Evolutionary conservation across 2,113 vertebrate species (phyloP), one percentile per base, ranked within the genome.

Genomic region (Helogale parvula): DNA sequence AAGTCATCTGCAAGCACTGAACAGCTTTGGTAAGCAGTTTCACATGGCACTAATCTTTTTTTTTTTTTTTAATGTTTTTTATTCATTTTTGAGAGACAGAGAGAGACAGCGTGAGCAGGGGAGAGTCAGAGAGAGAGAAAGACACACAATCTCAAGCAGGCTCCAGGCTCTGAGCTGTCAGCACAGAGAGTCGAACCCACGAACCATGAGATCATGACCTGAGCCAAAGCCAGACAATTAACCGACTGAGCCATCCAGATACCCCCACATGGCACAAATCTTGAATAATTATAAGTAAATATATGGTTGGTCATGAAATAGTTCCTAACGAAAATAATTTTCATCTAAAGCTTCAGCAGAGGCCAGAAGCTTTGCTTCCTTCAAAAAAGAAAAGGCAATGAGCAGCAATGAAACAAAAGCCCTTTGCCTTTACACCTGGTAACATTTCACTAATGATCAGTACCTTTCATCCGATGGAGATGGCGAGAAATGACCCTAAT

Each of bases 401-500:
- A 63, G 38, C 13, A 77, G 29, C 29, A 87, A 50, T 82, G 13
- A 68, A 82, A 86, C 13, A 45, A 87, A 82, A 93, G 60, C 41
- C 8, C 76, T 29, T 7, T 15, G n/a, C 9, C 23, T 66, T 52
- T 68, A 97, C 15, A 60, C 33, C 52, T 60, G 72, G 29, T 84
- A 88, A 57, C 7, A 88, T 5, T 41, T 69, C 52, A 83, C 21
- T 72, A 69, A 88, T 33, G 21, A 88, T 77, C 9, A 93, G 47
- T 16, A 41, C 86, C 84, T 79, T 63, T 68, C 10, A 71, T 41
- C 63, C 25, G 85, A 33, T 17, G 7, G 16, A 72, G 47, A 57
- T 2, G 50, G 50, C 69, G 23, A 92, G 82, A 93, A 91, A 97
- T 81, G 74, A 82, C 29, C 12, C 92, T 82, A 57, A 86, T 76